Percentiles rank a stretch among this genome's conserved stretches.
These are phyloP conservation scores for Meteorus sp. DNA, from an alignment of 1,140 invertebrate genomes.

Conservation along the genomic window DNA sequence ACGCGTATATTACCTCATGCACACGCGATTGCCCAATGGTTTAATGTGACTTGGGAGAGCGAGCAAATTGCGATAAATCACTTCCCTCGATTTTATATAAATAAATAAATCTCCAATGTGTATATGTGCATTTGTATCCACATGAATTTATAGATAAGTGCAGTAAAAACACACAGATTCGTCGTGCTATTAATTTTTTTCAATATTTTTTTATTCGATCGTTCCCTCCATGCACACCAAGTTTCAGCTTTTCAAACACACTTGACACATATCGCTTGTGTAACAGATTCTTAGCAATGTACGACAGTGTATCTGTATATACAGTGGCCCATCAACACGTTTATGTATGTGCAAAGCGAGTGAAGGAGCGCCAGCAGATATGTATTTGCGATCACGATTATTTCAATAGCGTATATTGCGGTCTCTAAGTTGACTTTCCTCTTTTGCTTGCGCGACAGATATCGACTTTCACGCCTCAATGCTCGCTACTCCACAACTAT, in stretches of 20 bases:
- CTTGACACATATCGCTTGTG: slow-evolving; percentile 33
- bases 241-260: slow-evolving; percentile 7
- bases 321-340: neutral
- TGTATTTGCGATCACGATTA: neutral
- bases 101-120: neutral
- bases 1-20: slow-evolving; percentile 44
- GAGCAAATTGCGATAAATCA: slow-evolving; percentile 53
- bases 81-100: slow-evolving; percentile 37
- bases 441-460: neutral
- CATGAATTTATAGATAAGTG: neutral
- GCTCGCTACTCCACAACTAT: neutral
- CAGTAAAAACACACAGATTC: too few species aligned
- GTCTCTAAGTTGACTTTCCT: neutral
- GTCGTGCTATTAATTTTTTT: too few species aligned
- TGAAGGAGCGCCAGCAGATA: neutral
- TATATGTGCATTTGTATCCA: neutral
- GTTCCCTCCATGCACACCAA: neutral
- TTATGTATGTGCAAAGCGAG: too few species aligned
- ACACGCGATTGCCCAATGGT: slow-evolving; percentile 48
- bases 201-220: neutral
- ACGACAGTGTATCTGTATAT: slow-evolving; percentile 20
- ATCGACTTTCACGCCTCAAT: slow-evolving; percentile 12
- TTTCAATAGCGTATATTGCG: neutral
- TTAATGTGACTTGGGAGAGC: slow-evolving; percentile 43
- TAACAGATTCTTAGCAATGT: slow-evolving; percentile 29